Evolutionary conservation across 2,888 invertebrate genomes (phyloP).

Genomic region (Heliconius hortense): DNA sequence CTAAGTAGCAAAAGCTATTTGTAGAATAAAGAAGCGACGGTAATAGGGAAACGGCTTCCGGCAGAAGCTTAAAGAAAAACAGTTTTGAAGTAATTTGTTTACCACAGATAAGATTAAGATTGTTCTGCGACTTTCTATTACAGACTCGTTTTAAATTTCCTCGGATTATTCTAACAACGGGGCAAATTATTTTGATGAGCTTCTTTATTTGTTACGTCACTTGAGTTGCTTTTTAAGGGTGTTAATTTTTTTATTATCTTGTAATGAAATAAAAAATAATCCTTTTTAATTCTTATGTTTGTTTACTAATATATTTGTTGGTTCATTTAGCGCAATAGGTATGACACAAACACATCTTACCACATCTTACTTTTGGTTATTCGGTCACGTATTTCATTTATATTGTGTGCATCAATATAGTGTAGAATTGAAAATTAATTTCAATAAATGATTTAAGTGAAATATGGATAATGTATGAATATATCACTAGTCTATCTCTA

Average conservation of each 20-base stretch:
- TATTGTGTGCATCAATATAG: neutral
- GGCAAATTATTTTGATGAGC: constrained; percentile 20
- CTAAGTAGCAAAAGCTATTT: constrained; percentile 37
- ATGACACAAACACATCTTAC: too few relatives aligned
- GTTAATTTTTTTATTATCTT: neutral
- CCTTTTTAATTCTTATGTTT: neutral
- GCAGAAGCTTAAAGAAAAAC: constrained; percentile 40
- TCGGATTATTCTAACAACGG: constrained; percentile 20
- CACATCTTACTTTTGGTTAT: too few relatives aligned
- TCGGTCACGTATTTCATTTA: too few relatives aligned
- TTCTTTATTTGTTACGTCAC: constrained; percentile 6
- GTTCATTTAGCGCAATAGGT: neutral
- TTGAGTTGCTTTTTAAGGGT: neutral
- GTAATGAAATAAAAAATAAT: too few relatives aligned
- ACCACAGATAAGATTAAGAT: constrained; percentile 52
- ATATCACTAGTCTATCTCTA: neutral
- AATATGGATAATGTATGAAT: neutral
- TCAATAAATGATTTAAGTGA: neutral
- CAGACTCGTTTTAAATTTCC: constrained; percentile 29
- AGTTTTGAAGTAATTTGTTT: constrained; percentile 56
- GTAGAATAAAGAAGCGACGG: constrained; percentile 39
- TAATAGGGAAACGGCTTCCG: constrained; percentile 46
- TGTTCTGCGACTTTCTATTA: constrained; percentile 37
- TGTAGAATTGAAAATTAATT: neutral
- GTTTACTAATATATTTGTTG: too few relatives aligned